phyloP scores from a whole-genome alignment of 2,113 vertebrate genomes.

The Gambusia holbrooki region DNA sequence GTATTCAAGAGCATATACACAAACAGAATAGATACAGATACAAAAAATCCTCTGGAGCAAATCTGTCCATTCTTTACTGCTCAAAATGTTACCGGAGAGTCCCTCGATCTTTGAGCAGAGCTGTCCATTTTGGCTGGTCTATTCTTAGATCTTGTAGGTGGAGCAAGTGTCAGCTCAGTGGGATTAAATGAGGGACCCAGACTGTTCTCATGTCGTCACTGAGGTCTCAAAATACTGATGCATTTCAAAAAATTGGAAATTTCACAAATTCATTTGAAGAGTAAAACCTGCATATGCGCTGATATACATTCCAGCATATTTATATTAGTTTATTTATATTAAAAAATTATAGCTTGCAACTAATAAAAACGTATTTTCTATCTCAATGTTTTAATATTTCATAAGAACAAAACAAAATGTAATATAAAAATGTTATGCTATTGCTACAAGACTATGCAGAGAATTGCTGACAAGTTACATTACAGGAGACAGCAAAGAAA shows the following conservation, averaged over 20 bases:
- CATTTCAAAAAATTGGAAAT: background rate
- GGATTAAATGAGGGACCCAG: slow-evolving; percentile 9
- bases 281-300: no score
- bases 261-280: background rate
- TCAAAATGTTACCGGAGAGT: background rate
- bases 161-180: slow-evolving; percentile 22
- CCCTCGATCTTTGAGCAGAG: slow-evolving; percentile 16
- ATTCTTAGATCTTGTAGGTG: slow-evolving; percentile 54
- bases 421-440: background rate
- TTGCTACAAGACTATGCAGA: no score
- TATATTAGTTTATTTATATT: no score
- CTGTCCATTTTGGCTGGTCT: slow-evolving; percentile 26
- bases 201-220: slow-evolving; percentile 6
- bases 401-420: background rate
- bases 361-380: background rate
- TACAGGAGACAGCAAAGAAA: no score
- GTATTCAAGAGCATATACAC: background rate
- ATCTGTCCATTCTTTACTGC: slow-evolving; percentile 13
- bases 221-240: slow-evolving; percentile 7
- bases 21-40: background rate
- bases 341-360: no score
- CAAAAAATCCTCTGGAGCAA: background rate
- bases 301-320: no score
- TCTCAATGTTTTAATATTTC: background rate
- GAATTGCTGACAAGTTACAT: no score